Percentiles rank a stretch among this genome's conserved stretches.
Conservation (phyloP, 2,888 invertebrate genomes). For the Nomada goodeniana region DNA sequence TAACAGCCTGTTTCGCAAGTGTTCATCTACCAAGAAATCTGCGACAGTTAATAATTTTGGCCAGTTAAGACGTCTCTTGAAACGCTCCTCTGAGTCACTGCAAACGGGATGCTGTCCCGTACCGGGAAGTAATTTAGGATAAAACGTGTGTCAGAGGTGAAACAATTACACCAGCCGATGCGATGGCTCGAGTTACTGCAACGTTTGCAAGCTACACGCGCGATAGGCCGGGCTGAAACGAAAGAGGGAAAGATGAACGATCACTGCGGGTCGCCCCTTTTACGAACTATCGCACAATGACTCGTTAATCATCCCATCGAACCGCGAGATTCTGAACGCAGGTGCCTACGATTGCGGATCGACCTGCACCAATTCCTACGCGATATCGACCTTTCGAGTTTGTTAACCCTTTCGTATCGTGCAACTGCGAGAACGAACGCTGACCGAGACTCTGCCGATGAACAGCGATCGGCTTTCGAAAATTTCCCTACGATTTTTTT, state of each 20-base stretch:
- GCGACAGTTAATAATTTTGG: no score
- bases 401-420: slow-evolving; percentile 6
- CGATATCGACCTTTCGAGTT: slow-evolving; percentile 24
- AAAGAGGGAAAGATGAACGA: slow-evolving; percentile 15
- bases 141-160: slow-evolving; percentile 43
- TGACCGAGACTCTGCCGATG: not conserved
- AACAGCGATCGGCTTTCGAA: not conserved
- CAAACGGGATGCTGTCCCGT: slow-evolving; percentile 3
- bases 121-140: slow-evolving; percentile 23
- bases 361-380: slow-evolving; percentile 14
- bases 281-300: slow-evolving; percentile 39
- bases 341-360: slow-evolving; percentile 37
- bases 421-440: not conserved
- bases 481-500: not conserved
- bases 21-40: no score
- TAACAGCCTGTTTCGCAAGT: no score
- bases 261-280: slow-evolving; percentile 20
- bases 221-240: not conserved
- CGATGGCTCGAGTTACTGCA: slow-evolving; percentile 35
- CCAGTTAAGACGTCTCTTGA: not conserved
- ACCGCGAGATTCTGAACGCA: slow-evolving; percentile 11
- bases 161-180: slow-evolving; percentile 36
- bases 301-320: slow-evolving; percentile 55
- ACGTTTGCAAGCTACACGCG: slow-evolving; percentile 33
- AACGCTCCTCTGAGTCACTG: slow-evolving; percentile 6